These are phyloP conservation scores for Helarctos malayanus DNA, from an alignment of 2,797 vertebrate genomes.

Conservation along the genomic window DNA sequence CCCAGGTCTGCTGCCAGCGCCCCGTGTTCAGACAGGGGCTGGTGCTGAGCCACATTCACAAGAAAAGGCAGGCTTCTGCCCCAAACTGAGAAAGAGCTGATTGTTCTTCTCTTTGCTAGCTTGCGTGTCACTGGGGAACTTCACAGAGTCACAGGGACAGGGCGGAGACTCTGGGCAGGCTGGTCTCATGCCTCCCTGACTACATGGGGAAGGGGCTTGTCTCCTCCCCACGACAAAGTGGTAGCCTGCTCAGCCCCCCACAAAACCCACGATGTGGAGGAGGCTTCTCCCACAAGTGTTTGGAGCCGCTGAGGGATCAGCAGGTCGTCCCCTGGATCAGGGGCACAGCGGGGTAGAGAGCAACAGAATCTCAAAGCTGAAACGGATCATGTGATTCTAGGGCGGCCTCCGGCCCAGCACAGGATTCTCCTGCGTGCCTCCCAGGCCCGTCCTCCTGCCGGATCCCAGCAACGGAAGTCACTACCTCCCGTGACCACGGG, in stretches of 20 bases:
- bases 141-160: background rate
- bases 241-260: background rate
- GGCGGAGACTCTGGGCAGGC: background rate
- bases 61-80: background rate
- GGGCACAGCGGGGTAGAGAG: background rate
- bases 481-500: background rate
- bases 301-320: background rate
- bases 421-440: background rate
- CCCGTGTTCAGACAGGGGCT: background rate
- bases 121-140: background rate
- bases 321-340: background rate
- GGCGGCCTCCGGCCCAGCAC: background rate
- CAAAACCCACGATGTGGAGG: accelerated
- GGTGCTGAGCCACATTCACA: background rate
- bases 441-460: background rate
- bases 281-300: background rate
- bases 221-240: background rate
- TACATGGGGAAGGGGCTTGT: background rate
- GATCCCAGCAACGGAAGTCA: background rate
- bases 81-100: background rate
- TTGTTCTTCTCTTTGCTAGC: background rate
- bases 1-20: accelerated
- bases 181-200: accelerated
- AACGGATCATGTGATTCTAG: background rate
- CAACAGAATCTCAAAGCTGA: background rate